phyloP scores from a whole-genome alignment of 2,888 invertebrate species.

The Lasioglossum villosulum region DNA sequence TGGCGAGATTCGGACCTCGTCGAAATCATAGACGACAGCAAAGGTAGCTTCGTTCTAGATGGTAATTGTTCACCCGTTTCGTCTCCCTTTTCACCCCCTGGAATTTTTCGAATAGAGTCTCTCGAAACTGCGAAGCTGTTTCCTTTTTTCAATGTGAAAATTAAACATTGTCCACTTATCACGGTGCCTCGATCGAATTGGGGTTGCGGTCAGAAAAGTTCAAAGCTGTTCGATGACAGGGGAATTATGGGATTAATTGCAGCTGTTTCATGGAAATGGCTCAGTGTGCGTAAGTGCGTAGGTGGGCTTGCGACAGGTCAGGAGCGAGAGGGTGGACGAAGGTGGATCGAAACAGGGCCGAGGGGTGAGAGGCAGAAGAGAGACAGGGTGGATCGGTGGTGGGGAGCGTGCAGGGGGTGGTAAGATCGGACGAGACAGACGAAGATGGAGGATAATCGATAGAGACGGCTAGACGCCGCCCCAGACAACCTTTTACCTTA shows the following conservation, averaged over 20 bases:
- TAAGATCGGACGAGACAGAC: conserved; percentile 79
- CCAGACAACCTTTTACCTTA: conserved; percentile 84
- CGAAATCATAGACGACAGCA: not conserved
- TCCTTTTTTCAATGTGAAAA: not conserved
- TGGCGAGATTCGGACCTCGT: not conserved
- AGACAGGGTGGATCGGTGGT: conserved; percentile 34
- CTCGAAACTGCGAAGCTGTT: not conserved
- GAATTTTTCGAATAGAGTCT: not conserved
- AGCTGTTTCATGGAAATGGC: not conserved
- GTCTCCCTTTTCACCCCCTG: not conserved
- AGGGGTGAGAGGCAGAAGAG: conserved; percentile 30
- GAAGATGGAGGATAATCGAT: conserved; percentile 84
- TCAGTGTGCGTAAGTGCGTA: conserved; percentile 74
- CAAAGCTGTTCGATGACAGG: not conserved
- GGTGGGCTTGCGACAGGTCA: conserved; percentile 82
- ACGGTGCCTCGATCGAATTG: not conserved
- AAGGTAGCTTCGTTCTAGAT: not conserved
- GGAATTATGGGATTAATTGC: not conserved
- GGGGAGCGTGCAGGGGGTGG: conserved; percentile 60
- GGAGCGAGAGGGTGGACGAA: conserved; percentile 72
- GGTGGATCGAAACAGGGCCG: conserved; percentile 44
- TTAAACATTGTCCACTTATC: not conserved
- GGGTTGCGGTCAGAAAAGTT: not conserved
- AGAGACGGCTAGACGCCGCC: conserved; percentile 85
- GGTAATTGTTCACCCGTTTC: not conserved